Base-by-base conservation (phyloP, 1,140 invertebrate species). In the Andrena cerasifolii region DNA sequence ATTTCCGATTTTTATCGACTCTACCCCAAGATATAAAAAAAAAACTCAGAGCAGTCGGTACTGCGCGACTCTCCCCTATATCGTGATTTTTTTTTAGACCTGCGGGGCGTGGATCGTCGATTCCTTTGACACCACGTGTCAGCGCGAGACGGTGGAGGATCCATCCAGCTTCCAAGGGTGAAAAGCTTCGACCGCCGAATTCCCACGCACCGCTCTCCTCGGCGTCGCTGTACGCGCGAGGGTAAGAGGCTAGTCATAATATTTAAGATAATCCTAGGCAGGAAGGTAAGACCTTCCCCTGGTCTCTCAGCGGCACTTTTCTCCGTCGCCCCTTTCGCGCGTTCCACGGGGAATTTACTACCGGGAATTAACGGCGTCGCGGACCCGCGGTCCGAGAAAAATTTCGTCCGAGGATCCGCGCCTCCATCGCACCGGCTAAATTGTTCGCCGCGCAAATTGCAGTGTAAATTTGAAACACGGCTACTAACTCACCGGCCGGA, bases 181-280 rank as follows among this genome's bases (percentile, higher is more conserved):
- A 36, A 59, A 62, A 36, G 70, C 47, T 16, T 18, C 56, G 33
- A 62, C 36, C 33, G 63, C 53, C 24, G 79, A 82, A 88, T 91
- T 91, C 89, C 89, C 90, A 91, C 89, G 89, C 84, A 77, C 66
- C 77, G 72, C 51, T 43, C 59, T 61, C 71, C 51, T 47, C 1
- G 59, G 26, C 31, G 59, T 54, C 62, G 61, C 80, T 51, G 56
- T 62, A 36, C 54, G 58, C 63, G 72, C 45, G 70, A 80, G 51
- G 78, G 53, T 73, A 70, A 78, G 73, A 70, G 71, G 82, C 68
- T 84, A 78, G 86, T 82, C 83, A 82, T 85, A 88, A 86, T 85
- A 81, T 84, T 83, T 79, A 78, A 88, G 81, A 89, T 89, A 88
- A 88, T 88, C 83, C 87, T 74, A 82, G 74, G 54, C 21, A 74